phyloP scores from a whole-genome alignment of 1,140 invertebrate genomes.

The Samia ricini region DNA sequence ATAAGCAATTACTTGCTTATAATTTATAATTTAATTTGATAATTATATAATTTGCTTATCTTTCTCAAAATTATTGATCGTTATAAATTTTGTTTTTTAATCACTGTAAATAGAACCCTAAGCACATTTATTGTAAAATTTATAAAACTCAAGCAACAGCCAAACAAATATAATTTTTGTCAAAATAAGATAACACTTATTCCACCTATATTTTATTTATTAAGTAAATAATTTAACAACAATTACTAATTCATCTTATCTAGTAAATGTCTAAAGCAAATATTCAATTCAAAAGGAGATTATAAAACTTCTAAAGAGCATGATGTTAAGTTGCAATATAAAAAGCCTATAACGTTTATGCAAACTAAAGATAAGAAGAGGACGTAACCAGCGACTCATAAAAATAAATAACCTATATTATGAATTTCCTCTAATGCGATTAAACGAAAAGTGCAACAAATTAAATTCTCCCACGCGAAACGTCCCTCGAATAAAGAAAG shows the following conservation, averaged over 20 bases:
- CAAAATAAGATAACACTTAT: too few species aligned
- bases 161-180: not conserved
- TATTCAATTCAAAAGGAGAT: too few species aligned
- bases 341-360: constrained; percentile 17
- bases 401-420: constrained; percentile 46
- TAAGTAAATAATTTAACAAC: too few species aligned
- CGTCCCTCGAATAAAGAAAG: constrained; percentile 51
- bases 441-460: constrained; percentile 62
- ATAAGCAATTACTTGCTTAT: too few species aligned
- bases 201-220: too few species aligned
- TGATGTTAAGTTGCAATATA: not conserved
- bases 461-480: constrained; percentile 67
- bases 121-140: too few species aligned
- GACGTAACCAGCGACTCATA: constrained; percentile 14
- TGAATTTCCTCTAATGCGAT: constrained; percentile 41
- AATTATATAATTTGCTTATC: too few species aligned
- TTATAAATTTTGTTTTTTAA: not conserved
- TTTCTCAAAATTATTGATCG: not conserved
- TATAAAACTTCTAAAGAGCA: not conserved
- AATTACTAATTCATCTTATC: too few species aligned
- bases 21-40: too few species aligned
- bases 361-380: constrained; percentile 38
- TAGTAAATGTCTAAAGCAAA: too few species aligned
- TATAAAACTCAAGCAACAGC: not conserved
- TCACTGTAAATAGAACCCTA: not conserved